Base-by-base conservation (phyloP, 2,797 vertebrate species). In the Typhlichthys subterraneus region DNA sequence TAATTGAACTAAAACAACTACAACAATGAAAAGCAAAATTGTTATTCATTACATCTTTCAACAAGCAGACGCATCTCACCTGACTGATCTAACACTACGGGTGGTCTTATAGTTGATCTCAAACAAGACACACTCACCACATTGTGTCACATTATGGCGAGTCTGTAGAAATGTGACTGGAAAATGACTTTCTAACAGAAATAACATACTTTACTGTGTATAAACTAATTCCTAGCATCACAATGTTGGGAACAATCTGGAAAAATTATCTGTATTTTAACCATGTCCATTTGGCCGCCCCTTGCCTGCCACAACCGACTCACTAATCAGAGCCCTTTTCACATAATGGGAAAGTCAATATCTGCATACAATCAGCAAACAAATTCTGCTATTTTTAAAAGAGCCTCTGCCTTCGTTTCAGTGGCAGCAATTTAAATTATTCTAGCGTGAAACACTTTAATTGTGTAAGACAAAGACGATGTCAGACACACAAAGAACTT, bases 371-470 rank as follows among this genome's bases (percentile, higher is more conserved):
- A 93, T 92, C 92, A 94, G 94, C 94, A 96, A 96, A 96, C 92
- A 97, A 95, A 95, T 94, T 93, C 90, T 88, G 88, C 86, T 92
- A 87, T 91, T 92, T 93, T 83, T 87, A 89, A 89, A 92, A 90
- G 87, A 82, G 87, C 90, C 90, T 88, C 88, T 87, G 91, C 93
- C 91, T 93, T 93, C 90, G 91, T 95, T 95, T 95, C 94, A 94
- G 89, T 87, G 84, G 85, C 79, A 90, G 91, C 92, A 94, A 95
- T 95, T 95, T 94, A 94, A 94, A 94, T 96, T 95, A 96, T 96
- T 97, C 93, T 95, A 96, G 93, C 92, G 83, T 96, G 93, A 95
- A 96, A 96, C 91, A 94, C 92, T 95, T 96, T 95, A 95, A 96
- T 95, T 95, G 93, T 94, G 88, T 91, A 94, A 96, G 94, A 98